Base-by-base conservation (phyloP, 1,140 invertebrate species). In the Drosophila ercepeae region DNA sequence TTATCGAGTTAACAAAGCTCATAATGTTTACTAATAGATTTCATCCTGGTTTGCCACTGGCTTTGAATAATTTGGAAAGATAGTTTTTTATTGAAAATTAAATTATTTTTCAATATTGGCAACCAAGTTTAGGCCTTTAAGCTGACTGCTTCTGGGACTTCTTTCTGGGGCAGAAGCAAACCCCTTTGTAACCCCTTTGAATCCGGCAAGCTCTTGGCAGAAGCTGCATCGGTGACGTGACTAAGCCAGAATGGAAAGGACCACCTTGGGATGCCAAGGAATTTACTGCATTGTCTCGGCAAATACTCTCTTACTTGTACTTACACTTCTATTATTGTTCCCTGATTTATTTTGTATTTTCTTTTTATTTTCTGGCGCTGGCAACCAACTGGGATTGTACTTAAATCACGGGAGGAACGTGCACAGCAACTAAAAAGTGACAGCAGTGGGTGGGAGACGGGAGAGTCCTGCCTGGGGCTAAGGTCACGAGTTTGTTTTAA, bases 341-440 rank as follows among this genome's bases (percentile, higher is more conserved):
- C 60, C 57, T 23, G 60, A 64, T 64, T 60, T 64, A n/a, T 57
- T 4, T 11, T 14, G 11, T 51, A 18, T 9, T 23, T 54, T 1
- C n/a, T n/a, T 8, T 19, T 63, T 39, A n/a, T 46, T 23, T 42
- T 9, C 16, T 29, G 46, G 46, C 16, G 25, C 14, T 49, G 46
- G 46, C 25, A 11, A n/a, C 25, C 14, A n/a, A 18, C 46, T 21
- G 45, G 45, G 9, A 51, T 64, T 51, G 59, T 64, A 67, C 64
- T 67, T 68, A 68, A 67, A 67, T 68, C 64, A 68, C 64, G 39
- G 39, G n/a, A n/a, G 4, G 51, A 65, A 68, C 64, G 64, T 68
- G 64, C 64, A 65, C 18, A 67, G 64, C 64, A 67, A 67, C 39
- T 51, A 67, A 68, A 68, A 61, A 67, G 29, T 11, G 39, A 29